Evolutionary conservation across 2,888 invertebrate species (phyloP), one percentile per base, ranked within the genome.

Genomic region (Macaria notata): DNA sequence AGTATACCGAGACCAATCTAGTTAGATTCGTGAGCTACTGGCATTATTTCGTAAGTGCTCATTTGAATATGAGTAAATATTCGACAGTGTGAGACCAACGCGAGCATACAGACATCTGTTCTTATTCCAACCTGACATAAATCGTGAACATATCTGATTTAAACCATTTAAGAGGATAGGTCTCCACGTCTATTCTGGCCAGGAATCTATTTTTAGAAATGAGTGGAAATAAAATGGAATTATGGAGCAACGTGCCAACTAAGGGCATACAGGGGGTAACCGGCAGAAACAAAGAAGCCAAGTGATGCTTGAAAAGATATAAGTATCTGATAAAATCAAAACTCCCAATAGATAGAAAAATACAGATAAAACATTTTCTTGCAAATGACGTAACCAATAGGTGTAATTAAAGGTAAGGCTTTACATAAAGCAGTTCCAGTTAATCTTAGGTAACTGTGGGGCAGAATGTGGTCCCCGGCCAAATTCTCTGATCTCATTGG

Each of bases 61-160:
- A 79, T 83, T 79, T 75, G 74, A 81, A 84, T 81, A 69, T 75
- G 68, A 78, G 78, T 72, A 83, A 83, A 84, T 71, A 82, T 77
- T 76, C 72, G 69, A 73, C 75, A 73, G 74, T 36, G 7, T 71
- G 68, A 70, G 70, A 70, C 70, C 70, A 75, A 71, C 69, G 63
- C 70, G 65, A 69, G 69, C 63, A 70, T 71, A 69, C 67, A 66
- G 66, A 73, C 72, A 66, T 70, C 69, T 69, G 68, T 68, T 71
- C 65, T 64, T 59, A 56, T 66, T 66, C 55, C 63, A 68, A 63
- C 69, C 66, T 64, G 63, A 60, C 65, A 65, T 58, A 65, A 70
- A 63, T 62, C 69, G 64, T 70, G 41, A 56, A 55, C 60, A 58
- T 43, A 57, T 48, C 56, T 59, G 61, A 69, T 69, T 67, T 62